Percentiles rank a stretch among this genome's conserved stretches.
These are phyloP conservation scores for Acleris sparsana DNA, from an alignment of 2,888 invertebrate genomes.

Conservation along the genomic window DNA sequence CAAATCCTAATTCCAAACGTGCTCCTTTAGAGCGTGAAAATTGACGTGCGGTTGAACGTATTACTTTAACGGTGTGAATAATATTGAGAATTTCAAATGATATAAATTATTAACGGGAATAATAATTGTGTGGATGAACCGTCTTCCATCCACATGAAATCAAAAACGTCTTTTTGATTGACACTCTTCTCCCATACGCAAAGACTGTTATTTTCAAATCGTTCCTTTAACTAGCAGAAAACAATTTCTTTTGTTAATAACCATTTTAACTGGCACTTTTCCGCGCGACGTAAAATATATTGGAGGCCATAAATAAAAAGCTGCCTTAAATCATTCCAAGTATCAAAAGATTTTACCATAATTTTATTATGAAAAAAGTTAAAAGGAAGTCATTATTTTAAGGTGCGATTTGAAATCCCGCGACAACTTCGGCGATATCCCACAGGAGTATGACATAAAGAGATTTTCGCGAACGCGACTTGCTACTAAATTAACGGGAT, in stretches of 20 bases:
- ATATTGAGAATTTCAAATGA: too few species aligned
- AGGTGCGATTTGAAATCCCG: constrained; percentile 62
- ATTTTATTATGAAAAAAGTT: constrained; percentile 76
- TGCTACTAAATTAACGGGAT: constrained; percentile 74
- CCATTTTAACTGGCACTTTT: constrained; percentile 45
- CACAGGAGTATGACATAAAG: constrained; percentile 66
- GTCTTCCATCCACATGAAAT: too few species aligned
- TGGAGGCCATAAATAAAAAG: constrained; percentile 72
- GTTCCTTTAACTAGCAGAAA: too few species aligned
- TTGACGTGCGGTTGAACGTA: neutral
- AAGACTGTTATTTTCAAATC: neutral
- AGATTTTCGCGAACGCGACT: constrained; percentile 65
- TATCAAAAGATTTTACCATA: constrained; percentile 71
- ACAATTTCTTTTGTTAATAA: neutral
- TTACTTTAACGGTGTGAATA: neutral
- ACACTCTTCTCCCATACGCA: too few species aligned
- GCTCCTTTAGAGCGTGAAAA: constrained; percentile 13
- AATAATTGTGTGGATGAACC: neutral
- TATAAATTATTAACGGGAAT: too few species aligned
- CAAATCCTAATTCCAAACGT: constrained; percentile 13
- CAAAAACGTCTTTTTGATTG: too few species aligned
- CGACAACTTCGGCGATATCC: constrained; percentile 61
- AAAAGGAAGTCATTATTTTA: constrained; percentile 55
- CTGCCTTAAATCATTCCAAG: constrained; percentile 66
- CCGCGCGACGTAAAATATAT: constrained; percentile 70